Evolutionary conservation across 1,140 invertebrate genomes (phyloP), one percentile per base, ranked within the genome.

Genomic region (Diachasmimorpha longicaudata): DNA sequence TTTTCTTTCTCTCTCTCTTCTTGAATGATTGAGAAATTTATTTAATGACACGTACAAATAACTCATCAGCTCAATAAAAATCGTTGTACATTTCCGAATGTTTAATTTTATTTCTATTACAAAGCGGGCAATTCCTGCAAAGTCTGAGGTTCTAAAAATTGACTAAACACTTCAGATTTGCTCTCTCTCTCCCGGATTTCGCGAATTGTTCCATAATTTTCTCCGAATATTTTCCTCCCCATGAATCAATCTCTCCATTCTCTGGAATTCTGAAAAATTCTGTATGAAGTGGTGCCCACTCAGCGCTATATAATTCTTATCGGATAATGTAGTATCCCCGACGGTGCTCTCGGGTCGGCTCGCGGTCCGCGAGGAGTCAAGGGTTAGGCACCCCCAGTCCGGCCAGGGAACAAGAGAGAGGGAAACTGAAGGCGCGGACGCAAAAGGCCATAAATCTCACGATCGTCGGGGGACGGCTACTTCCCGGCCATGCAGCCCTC

Each of bases 401-500:
- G 67, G 48, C 42, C 36, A 58, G 69, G 25, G 31, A 69, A 31
- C 4, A 31, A 72, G 67, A 16, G 42, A 42, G 48, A 67, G 37
- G 36, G 72, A 2, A 31, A 55, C n/a, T 23, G 44, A 31, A 37
- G 36, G 76, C 66, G 67, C 73, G 36, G 72, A 52, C 75, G 78
- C 19, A 76, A 77, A 63, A 82, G 80, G 83, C 86, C 83, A 88
- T 88, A 88, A 88, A 88, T 88, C 86, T 88, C 85, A 85, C 84
- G 82, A 85, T 87, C 85, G 84, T 86, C 85, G 84, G 84, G 85
- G 85, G 85, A 86, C 84, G 84, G 86, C 85, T 87, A 86, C 86
- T 87, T 87, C 86, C 86, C 84, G 85, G 84, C 83, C 84, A 84
- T 86, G 82, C 85, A 82, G 82, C 83, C 82, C 81, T 70, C 55